phyloP scores from a whole-genome alignment of 2,113 vertebrate species.

The Anhinga anhinga region DNA sequence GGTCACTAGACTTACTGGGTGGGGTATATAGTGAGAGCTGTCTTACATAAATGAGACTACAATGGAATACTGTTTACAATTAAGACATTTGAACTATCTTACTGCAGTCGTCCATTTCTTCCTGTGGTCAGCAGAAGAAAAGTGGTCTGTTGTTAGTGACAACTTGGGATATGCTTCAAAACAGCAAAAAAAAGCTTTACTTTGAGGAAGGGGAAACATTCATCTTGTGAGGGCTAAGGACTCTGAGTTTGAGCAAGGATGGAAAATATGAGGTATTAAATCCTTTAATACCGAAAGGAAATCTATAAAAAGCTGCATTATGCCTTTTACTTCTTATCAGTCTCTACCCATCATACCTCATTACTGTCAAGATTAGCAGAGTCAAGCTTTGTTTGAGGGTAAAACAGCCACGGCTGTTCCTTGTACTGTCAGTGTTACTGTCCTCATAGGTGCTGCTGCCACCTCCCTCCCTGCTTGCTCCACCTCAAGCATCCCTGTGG shows the following conservation, averaged over 20 bases:
- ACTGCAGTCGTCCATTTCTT: background rate
- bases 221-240: background rate
- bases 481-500: background rate
- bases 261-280: background rate
- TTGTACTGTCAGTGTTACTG: background rate
- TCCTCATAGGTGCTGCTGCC: background rate
- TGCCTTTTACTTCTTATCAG: background rate
- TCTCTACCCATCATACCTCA: background rate
- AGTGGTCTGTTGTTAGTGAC: background rate
- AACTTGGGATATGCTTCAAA: background rate
- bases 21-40: background rate
- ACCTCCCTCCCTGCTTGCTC: background rate
- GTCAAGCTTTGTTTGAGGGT: background rate
- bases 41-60: constrained; percentile 33
- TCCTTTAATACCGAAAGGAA: background rate
- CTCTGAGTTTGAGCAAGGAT: background rate
- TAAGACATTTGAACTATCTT: background rate
- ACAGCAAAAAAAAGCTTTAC: background rate
- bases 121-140: background rate
- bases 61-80: constrained; percentile 53
- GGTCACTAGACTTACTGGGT: constrained; percentile 38
- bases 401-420: background rate
- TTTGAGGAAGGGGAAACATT: background rate
- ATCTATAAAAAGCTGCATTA: background rate
- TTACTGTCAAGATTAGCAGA: background rate